These are phyloP conservation scores for Polia nebulosa DNA, from an alignment of 2,888 invertebrate species.

Conservation along the genomic window DNA sequence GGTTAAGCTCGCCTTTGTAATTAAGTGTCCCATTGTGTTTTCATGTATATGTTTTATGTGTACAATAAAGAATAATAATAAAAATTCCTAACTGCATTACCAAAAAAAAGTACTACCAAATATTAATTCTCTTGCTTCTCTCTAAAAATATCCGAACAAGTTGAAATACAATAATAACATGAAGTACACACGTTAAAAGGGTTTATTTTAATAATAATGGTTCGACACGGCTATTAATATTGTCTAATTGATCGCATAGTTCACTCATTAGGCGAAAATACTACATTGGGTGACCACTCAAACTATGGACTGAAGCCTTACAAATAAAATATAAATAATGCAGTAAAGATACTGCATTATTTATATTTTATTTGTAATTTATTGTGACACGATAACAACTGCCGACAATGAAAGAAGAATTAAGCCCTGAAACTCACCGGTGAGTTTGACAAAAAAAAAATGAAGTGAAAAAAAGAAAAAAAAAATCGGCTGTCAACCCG, in stretches of 20 bases:
- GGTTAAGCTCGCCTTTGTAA: too few relatives aligned
- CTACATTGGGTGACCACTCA: conserved; percentile 46
- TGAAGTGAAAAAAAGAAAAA: too few relatives aligned
- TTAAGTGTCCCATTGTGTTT: too few relatives aligned
- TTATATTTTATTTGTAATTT: too few relatives aligned
- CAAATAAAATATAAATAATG: too few relatives aligned
- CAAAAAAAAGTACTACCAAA: too few relatives aligned
- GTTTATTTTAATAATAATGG: conserved; percentile 69
- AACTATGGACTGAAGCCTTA: conserved; percentile 29
- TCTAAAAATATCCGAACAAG: conserved; percentile 19
- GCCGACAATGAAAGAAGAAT: too few relatives aligned
- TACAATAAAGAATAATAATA: not conserved
- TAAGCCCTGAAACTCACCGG: too few relatives aligned
- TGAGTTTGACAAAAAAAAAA: too few relatives aligned
- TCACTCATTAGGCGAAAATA: conserved; percentile 73
- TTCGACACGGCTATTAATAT: conserved; percentile 68
- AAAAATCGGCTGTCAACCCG: too few relatives aligned
- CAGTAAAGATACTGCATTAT: too few relatives aligned
- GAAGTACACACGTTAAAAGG: conserved; percentile 52
- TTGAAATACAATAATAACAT: conserved; percentile 32
- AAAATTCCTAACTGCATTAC: not conserved
- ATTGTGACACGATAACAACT: too few relatives aligned
- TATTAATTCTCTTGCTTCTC: not conserved
- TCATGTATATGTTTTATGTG: not conserved
- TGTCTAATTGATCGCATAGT: conserved; percentile 76